Base-by-base conservation (phyloP, 1,140 invertebrate genomes). In the Mactra quadrangularis region DNA sequence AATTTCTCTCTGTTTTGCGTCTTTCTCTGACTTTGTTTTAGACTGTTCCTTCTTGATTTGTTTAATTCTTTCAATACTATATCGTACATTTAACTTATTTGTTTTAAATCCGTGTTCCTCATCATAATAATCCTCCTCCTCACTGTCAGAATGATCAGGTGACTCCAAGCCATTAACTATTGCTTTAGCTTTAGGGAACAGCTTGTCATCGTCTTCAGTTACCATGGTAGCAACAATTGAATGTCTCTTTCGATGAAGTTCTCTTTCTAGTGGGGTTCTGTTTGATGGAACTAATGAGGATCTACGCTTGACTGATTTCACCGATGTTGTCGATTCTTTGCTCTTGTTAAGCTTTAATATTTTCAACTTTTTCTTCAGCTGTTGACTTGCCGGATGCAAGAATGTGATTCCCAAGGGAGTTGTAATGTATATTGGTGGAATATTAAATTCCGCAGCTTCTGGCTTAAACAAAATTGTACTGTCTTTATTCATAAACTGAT, bases 161-260 rank as follows among this genome's bases (percentile, higher is more conserved):
- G 68, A 72, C n/a, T 72, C 70, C 1, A 38, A n/a, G 4, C 29
- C 70, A 13, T 11, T 33, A 22, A 52, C 22, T 27, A 53, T 11
- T 38, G 52, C 11, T 70, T 70, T 70, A 25, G 52, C 31, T 41
- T 72, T 72, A 35, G 70, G 70, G n/a, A 72, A 72, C n/a, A n/a
- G n/a, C 19, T 33, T 29, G 29, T 17, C 9, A 6, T 38, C 25
- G 4, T 31, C 33, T 35, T 19, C 7, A 4, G 15, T 2, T 2
- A n/a, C 33, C 11, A 35, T 15, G 7, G 13, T 45, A 7, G 25
- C 22, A 3, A 3, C 19, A 29, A 3, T 27, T n/a, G 33, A 17
- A 22, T 33, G 13, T 38, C 11, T 64, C 22, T 2, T 38, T 38
- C 38, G 33, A 7, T 64, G 13, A 6, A 64, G 38, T 19, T 64